phyloP scores from a whole-genome alignment of 2,797 vertebrate species.

The Brotula barbata region DNA sequence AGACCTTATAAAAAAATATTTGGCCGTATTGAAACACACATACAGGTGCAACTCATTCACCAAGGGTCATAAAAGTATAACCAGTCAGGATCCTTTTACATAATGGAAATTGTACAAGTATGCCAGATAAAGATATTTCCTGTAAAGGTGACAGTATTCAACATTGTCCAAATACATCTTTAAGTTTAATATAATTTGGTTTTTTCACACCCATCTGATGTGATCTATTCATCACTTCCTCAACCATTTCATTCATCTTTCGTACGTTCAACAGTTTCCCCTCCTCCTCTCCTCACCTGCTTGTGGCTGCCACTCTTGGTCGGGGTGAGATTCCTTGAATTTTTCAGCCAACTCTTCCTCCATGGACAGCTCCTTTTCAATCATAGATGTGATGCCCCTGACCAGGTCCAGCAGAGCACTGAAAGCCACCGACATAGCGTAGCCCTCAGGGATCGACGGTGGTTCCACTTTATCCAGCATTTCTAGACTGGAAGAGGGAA shows the following conservation, averaged over 20 bases:
- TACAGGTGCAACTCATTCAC: conserved; percentile 6
- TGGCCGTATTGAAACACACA: no score
- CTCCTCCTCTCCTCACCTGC: conserved; percentile 77
- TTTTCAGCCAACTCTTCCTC: conserved; percentile 71
- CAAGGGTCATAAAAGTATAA: conserved; percentile 16
- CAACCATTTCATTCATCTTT: neutral
- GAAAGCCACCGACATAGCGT: conserved; percentile 98
- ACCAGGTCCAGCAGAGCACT: conserved; percentile 97
- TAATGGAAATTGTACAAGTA: no score
- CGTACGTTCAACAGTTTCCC: no score
- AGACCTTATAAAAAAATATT: no score
- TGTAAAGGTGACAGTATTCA: neutral
- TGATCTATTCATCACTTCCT: neutral
- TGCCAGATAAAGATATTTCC: no score
- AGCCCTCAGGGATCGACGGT: conserved; percentile 96
- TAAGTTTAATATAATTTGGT: neutral
- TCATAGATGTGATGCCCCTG: conserved; percentile 95
- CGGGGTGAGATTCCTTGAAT: conserved; percentile 66
- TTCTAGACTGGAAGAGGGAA: conserved; percentile 83
- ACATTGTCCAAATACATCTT: neutral
- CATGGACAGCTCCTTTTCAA: conserved; percentile 87
- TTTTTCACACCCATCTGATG: no score
- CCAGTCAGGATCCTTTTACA: conserved; percentile 7
- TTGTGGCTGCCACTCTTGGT: conserved; percentile 76
- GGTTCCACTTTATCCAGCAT: conserved; percentile 99